A percentile compares a stretch with the other conserved stretches of the same genome.
These are phyloP conservation scores for Xenopus laevis DNA, from an alignment of 2,113 vertebrate species.

Conservation along the genomic window DNA sequence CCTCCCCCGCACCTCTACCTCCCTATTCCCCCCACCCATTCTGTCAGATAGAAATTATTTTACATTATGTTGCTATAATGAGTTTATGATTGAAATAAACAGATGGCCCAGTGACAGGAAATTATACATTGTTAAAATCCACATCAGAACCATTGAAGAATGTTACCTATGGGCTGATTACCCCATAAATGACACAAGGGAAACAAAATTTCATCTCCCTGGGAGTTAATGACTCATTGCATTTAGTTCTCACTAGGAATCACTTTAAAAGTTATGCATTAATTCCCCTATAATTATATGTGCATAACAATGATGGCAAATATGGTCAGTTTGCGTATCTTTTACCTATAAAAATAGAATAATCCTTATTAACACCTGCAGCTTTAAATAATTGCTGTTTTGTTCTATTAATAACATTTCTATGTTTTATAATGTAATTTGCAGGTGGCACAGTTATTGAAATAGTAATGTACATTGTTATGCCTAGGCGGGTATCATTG, in stretches of 20 bases:
- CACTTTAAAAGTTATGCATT: not conserved
- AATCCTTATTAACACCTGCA: no score
- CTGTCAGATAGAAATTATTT: conserved; percentile 58
- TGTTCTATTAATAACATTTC: no score
- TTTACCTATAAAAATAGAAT: not conserved
- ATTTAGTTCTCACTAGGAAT: not conserved
- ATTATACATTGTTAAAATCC: conserved; percentile 60
- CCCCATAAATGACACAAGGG: not conserved
- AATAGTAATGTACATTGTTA: no score
- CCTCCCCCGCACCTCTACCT: conserved; percentile 37
- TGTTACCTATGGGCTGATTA: conserved; percentile 13
- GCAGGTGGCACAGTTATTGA: no score
- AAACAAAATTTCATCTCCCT: not conserved
- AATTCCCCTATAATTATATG: not conserved
- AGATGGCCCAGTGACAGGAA: conserved; percentile 66
- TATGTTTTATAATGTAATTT: no score
- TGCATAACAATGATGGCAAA: not conserved
- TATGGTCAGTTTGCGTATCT: not conserved
- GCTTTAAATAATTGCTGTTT: no score
- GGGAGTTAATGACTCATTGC: not conserved
- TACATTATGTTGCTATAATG: conserved; percentile 61
- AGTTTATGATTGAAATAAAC: conserved; percentile 67
- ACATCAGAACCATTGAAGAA: conserved; percentile 28
- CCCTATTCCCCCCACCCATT: conserved; percentile 33
- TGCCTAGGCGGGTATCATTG: no score